These are phyloP conservation scores for Haliaeetus leucogaster DNA, from an alignment of 2,113 vertebrate genomes.

Conservation along the genomic window DNA sequence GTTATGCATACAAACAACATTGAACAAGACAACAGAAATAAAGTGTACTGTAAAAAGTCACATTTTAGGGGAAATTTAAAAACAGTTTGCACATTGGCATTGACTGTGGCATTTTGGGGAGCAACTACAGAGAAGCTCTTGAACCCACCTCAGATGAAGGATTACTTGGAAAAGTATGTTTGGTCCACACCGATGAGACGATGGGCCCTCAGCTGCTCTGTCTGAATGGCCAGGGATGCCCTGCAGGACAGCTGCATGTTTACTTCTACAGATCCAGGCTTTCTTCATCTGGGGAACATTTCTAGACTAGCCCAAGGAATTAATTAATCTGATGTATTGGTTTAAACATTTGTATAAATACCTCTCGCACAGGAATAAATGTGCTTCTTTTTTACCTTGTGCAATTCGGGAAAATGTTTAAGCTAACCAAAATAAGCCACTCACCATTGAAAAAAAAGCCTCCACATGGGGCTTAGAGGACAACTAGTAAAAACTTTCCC, in stretches of 20 bases:
- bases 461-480: neutral
- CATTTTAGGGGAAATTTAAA: neutral
- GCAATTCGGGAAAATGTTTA: neutral
- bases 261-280: neutral
- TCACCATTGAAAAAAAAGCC: neutral
- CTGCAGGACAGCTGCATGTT: neutral
- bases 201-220: neutral
- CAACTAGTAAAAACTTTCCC: constrained; percentile 42
- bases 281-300: neutral
- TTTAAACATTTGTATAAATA: neutral
- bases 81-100: neutral
- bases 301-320: neutral
- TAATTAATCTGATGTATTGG: neutral
- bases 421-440: constrained; percentile 1
- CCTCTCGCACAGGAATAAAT: neutral
- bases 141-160: neutral
- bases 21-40: neutral
- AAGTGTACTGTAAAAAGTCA: neutral
- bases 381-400: neutral
- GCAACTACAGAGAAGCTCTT: neutral
- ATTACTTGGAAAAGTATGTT: neutral
- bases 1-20: neutral
- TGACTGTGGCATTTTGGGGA: neutral
- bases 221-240: neutral
- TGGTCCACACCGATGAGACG: neutral